These are phyloP conservation scores for Nycticorax nycticorax DNA, from an alignment of 2,113 vertebrate species.

Conservation along the genomic window DNA sequence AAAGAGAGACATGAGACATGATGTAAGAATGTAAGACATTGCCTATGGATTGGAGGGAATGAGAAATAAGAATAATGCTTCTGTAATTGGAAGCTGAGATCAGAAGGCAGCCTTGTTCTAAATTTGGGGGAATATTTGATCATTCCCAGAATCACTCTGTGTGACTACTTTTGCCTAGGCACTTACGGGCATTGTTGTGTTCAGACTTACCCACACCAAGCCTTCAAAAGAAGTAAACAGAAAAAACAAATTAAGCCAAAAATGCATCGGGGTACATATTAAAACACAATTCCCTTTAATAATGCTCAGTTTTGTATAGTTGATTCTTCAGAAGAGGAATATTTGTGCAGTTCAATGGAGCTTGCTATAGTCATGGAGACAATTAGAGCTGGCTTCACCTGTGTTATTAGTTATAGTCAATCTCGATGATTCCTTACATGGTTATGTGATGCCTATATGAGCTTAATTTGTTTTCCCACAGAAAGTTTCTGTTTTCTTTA, in stretches of 20 bases:
- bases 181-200: not conserved
- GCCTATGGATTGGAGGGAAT: not conserved
- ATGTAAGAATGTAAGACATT: not conserved
- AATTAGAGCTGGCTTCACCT: not conserved
- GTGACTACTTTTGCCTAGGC: not conserved
- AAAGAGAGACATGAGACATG: not conserved
- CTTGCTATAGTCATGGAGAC: not conserved
- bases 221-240: not conserved
- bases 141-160: not conserved
- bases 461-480: not conserved
- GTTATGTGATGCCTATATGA: not conserved
- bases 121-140: not conserved
- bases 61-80: not conserved
- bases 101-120: not conserved
- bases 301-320: not conserved
- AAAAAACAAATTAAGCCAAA: not conserved
- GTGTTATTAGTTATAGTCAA: not conserved
- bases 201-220: not conserved
- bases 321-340: not conserved
- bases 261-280: rapidly evolving
- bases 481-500: not conserved
- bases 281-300: not conserved
- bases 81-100: not conserved
- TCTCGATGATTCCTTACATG: not conserved
- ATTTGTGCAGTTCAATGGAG: not conserved